Base-by-base conservation (phyloP, 92 coral and sea anemone species). In the Porites cylindrica region DNA sequence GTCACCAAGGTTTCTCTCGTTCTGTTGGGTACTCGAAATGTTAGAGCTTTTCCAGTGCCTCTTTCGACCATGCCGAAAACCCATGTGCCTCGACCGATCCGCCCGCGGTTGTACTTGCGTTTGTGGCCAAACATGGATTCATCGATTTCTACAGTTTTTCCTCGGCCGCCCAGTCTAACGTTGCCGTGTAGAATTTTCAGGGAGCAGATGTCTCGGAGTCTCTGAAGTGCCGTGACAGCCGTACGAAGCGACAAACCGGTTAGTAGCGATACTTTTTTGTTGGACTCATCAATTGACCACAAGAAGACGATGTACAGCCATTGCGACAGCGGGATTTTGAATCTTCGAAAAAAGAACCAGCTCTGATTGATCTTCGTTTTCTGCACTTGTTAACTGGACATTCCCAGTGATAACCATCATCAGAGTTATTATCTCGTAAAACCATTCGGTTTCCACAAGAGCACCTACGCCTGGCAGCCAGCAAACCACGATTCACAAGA, bases 31-130 rank as follows among this genome's bases (percentile, higher is more conserved):
- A 66, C 32, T 66, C 71, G 24, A 66, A 66, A 66, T 10, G 63
- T 66, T 63, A 51, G 66, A 26, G 26, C 64, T 47, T 21, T 51
- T 24, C 62, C 47, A 54, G 81, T 52, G 62, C 65, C 14, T 76
- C 64, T 63, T 24, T 38, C 47, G 64, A 77, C 68, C 65, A 77
- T 77, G 61, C 81, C n/a, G 81, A 77, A 77, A 54, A 77, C 66
- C 81, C 81, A 77, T 54, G 81, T 77, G 81, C 81, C 65, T 77
- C 81, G 20, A 77, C 63, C n/a, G 81, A 77, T 51, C 64, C 38
- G 81, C 21, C 81, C 64, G 64, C 10, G 81, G 58, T 74, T 51
- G 51, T 56, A 21, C 23, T 21, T 21, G 23, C 23, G 0, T 21
- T 21, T 21, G 23, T 21, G 23, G 23, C 23, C 23, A 21, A 21